Conservation (phyloP, 2,888 invertebrate species). For the Heliconius hortense region DNA sequence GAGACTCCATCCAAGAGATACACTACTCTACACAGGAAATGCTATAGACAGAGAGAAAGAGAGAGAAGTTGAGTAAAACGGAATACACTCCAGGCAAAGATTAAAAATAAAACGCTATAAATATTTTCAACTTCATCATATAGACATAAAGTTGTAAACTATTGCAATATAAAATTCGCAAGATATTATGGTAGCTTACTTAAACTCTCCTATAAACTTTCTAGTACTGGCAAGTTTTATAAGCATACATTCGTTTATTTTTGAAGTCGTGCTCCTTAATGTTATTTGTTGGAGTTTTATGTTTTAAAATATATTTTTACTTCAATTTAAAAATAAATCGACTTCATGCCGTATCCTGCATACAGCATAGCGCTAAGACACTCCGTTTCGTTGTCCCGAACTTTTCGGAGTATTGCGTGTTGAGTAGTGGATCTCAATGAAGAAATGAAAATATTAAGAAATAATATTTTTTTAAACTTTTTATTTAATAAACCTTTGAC, state of each 20-base stretch:
- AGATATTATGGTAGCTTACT: constrained; percentile 16
- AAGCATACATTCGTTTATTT: constrained; percentile 14
- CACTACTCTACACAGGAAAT: no score
- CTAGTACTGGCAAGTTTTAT: constrained; percentile 8
- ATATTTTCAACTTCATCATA: not conserved
- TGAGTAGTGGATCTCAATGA: no score
- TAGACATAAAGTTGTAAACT: constrained; percentile 11
- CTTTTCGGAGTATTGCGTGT: no score
- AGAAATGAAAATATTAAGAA: no score
- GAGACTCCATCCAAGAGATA: no score
- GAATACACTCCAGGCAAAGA: not conserved
- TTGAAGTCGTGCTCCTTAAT: not conserved
- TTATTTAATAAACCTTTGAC: no score
- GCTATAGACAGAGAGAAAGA: no score
- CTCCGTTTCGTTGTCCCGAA: no score
- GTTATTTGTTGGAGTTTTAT: constrained; percentile 1
- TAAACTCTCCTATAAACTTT: constrained; percentile 16
- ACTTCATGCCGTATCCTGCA: no score
- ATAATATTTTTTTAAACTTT: no score
- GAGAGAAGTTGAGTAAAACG: not conserved
- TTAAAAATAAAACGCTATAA: not conserved
- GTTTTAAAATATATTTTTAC: not conserved
- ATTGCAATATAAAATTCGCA: constrained; percentile 15
- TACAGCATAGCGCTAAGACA: no score
- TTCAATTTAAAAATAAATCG: not conserved